phyloP scores from a whole-genome alignment of 2,113 vertebrate genomes.

The Petaurus breviceps region DNA sequence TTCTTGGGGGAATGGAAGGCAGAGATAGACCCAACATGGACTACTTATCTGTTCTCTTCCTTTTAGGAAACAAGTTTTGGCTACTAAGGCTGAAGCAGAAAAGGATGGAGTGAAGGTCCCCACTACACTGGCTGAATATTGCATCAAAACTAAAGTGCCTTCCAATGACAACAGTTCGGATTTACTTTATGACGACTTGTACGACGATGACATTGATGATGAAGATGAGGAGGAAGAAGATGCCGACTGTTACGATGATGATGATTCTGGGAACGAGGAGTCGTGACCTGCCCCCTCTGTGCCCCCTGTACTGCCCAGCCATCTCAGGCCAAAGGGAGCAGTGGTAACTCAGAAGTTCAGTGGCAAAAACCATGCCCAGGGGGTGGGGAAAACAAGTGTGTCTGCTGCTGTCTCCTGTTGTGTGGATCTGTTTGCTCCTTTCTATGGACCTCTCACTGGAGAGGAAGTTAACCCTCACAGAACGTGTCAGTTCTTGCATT shows the following conservation, averaged over 20 bases:
- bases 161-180: slow-evolving; percentile 99
- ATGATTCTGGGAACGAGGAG: slow-evolving; percentile 98
- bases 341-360: slow-evolving; percentile 81
- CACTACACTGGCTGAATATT: slow-evolving; percentile 98
- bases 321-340: slow-evolving; percentile 87
- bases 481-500: slow-evolving; percentile 85
- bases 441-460: slow-evolving; percentile 85
- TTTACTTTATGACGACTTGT: slow-evolving; percentile 98
- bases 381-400: slow-evolving; percentile 73
- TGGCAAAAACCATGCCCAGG: slow-evolving; percentile 77
- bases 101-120: slow-evolving; percentile 98
- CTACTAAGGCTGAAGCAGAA: slow-evolving; percentile 96
- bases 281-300: slow-evolving; percentile 89
- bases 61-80: slow-evolving; percentile 94
- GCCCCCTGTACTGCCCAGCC: slow-evolving; percentile 83
- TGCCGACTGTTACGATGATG: slow-evolving; percentile 92
- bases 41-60: background rate
- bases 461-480: slow-evolving; percentile 79
- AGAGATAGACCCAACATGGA: background rate
- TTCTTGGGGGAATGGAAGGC: background rate
- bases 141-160: slow-evolving; percentile 99
- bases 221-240: slow-evolving; percentile 95
- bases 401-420: slow-evolving; percentile 84
- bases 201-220: slow-evolving; percentile 96
- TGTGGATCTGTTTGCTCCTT: slow-evolving; percentile 85